phyloP scores from a whole-genome alignment of 2,888 invertebrate genomes.

The Eremobia ochroleuca region DNA sequence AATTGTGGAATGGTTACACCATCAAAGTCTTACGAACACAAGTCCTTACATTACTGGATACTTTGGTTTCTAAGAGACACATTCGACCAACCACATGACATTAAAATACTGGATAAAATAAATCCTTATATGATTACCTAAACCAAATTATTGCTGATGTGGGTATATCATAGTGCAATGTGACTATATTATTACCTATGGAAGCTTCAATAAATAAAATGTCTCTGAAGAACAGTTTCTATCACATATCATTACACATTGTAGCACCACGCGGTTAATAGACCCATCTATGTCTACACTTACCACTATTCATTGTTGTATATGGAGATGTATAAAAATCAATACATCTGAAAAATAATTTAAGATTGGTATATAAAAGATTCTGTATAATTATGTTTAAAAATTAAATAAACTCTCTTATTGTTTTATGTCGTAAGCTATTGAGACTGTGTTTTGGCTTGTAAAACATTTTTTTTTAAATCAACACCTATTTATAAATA shows the following conservation, averaged over 20 bases:
- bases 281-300: constrained; percentile 89
- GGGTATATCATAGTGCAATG: constrained; percentile 82
- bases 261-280: constrained; percentile 91
- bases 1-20: constrained; percentile 74
- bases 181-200: constrained; percentile 87
- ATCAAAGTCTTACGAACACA: constrained; percentile 74
- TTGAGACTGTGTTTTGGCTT: constrained; percentile 89
- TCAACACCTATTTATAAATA: constrained; percentile 84
- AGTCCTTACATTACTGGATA: constrained; percentile 76
- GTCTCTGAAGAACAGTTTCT: constrained; percentile 90
- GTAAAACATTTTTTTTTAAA: constrained; percentile 84
- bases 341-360: constrained; percentile 91
- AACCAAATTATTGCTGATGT: constrained; percentile 87
- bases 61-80: constrained; percentile 84
- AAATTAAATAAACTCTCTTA: constrained; percentile 91
- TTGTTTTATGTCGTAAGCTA: constrained; percentile 87
- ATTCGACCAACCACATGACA: constrained; percentile 77
- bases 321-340: constrained; percentile 90
- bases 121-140: constrained; percentile 82
- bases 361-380: constrained; percentile 89
- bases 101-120: constrained; percentile 81
- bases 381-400: constrained; percentile 90
- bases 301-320: constrained; percentile 90
- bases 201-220: constrained; percentile 90
- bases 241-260: constrained; percentile 91